phyloP scores from a whole-genome alignment of 2,888 invertebrate species.

The Carterocephalus palaemon region DNA sequence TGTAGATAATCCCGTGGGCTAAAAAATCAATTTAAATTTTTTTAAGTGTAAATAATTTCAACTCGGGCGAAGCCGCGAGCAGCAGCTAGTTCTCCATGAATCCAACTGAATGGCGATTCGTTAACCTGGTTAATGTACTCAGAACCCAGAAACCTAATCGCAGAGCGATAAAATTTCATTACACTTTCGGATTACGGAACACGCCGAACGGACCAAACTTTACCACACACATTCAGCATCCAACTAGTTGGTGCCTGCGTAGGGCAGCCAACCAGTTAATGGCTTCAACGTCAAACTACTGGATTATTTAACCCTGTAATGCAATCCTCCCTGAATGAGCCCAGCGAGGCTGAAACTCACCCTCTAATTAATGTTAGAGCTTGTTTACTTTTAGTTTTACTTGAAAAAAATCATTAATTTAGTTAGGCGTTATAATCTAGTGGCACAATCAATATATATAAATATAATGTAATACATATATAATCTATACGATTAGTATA shows the following conservation, averaged over 20 bases:
- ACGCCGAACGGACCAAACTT: neutral
- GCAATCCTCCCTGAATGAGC: slow-evolving; percentile 9
- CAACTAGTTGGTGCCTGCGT: slow-evolving; percentile 7
- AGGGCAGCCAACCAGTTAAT: slow-evolving; percentile 7
- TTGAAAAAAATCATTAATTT: too few species aligned
- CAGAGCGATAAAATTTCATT: slow-evolving; percentile 8
- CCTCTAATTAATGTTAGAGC: slow-evolving; percentile 7
- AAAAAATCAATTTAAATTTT: too few species aligned
- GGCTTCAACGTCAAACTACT: slow-evolving; percentile 8
- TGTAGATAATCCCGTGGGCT: too few species aligned
- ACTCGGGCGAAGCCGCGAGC: too few species aligned
- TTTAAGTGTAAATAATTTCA: too few species aligned
- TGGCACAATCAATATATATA: too few species aligned
- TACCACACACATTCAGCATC: slow-evolving; percentile 8
- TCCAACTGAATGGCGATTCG: too few species aligned
- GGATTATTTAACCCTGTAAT: slow-evolving; percentile 9
- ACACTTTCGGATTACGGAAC: neutral
- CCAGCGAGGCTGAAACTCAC: neutral
- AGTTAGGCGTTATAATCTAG: too few species aligned
- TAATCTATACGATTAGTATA: too few species aligned
- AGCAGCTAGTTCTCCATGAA: too few species aligned
- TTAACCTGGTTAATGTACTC: too few species aligned
- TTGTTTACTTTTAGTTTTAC: slow-evolving; percentile 1
- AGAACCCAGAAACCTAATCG: slow-evolving; percentile 3
- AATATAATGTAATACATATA: too few species aligned